Percentiles rank a stretch among this genome's conserved stretches.
Evolutionary conservation across 2,113 vertebrate species (phyloP).

Genomic region (Rostratula benghalensis): DNA sequence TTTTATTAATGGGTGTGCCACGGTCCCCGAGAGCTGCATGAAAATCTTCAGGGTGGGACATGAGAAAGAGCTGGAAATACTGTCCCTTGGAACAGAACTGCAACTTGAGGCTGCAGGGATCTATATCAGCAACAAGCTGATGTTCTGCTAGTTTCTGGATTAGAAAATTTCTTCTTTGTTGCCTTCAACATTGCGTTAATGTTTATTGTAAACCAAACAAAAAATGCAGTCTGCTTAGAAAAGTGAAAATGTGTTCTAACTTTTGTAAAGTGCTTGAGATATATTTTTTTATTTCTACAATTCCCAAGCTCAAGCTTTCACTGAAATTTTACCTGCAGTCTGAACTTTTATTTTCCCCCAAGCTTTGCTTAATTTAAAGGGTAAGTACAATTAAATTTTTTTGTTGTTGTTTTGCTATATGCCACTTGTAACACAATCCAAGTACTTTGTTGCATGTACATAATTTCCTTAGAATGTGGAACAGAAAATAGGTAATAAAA

Average conservation of each 20-base stretch:
- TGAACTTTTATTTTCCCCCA: background rate
- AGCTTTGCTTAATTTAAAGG: background rate
- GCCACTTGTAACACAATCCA: background rate
- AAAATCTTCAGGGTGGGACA: background rate
- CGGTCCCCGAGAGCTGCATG: background rate
- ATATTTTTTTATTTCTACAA: background rate
- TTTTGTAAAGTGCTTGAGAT: background rate
- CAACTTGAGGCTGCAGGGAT: background rate
- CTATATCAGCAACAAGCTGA: background rate
- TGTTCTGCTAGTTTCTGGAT: background rate
- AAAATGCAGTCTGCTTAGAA: background rate
- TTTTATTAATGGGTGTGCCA: background rate
- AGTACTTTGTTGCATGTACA: background rate
- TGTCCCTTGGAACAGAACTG: background rate
- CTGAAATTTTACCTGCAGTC: background rate
- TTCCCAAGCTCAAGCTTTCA: background rate
- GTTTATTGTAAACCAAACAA: background rate
- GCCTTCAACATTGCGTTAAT: background rate
- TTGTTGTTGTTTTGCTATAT: background rate
- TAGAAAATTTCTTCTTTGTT: background rate
- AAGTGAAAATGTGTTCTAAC: background rate
- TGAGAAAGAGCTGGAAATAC: background rate
- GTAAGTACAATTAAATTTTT: background rate
- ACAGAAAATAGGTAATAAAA: background rate
- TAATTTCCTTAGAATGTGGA: background rate